phyloP scores from a whole-genome alignment of 2,797 vertebrate species.

The Psittacula echo region DNA sequence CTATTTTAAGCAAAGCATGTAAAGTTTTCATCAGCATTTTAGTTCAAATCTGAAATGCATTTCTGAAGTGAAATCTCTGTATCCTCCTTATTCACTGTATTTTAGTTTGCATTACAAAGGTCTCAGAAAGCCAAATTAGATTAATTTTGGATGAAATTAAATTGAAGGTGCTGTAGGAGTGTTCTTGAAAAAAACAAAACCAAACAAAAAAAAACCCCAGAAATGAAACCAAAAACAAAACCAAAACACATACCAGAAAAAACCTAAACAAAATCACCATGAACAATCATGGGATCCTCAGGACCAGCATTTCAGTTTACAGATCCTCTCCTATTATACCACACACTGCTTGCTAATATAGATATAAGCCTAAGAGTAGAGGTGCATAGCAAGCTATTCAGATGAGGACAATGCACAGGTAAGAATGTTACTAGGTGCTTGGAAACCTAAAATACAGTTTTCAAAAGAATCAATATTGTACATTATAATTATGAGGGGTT shows the following conservation, averaged over 20 bases:
- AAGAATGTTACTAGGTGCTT: neutral
- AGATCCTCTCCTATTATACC: neutral
- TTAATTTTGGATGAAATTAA: neutral
- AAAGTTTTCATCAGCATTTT: neutral
- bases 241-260: neutral
- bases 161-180: neutral
- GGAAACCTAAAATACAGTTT: neutral
- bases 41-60: neutral
- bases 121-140: neutral
- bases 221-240: neutral
- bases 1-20: neutral
- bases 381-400: neutral
- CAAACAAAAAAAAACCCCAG: neutral
- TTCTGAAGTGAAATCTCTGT: neutral
- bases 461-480: neutral
- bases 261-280: fast-evolving
- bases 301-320: neutral
- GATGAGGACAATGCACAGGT: neutral
- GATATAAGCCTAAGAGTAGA: neutral
- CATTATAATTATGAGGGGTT: fast-evolving
- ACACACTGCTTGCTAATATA: neutral
- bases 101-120: neutral
- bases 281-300: neutral
- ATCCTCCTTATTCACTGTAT: neutral
- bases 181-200: neutral